Conservation (phyloP, 2,888 invertebrate species). For the Drosophila meridionalis region DNA sequence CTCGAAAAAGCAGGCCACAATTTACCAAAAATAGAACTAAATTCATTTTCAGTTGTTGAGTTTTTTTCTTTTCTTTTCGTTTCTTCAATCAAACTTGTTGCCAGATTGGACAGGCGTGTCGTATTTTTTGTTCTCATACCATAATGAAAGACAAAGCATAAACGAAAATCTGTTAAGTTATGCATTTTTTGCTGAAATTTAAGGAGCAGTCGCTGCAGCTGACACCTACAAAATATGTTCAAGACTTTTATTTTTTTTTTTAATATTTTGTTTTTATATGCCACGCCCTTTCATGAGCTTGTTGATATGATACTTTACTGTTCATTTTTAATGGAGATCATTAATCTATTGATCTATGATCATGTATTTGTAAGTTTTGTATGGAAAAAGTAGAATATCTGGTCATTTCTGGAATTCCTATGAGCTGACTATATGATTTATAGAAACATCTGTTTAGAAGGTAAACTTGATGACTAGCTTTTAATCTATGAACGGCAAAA, state of each 20-base stretch:
- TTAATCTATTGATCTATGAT: background rate
- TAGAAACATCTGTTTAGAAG: background rate
- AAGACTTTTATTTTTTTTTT: no score
- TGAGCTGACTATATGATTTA: background rate
- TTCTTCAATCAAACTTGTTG: background rate
- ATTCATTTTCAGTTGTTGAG: slow-evolving; percentile 30
- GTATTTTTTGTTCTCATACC: slow-evolving; percentile 20
- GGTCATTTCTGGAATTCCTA: background rate
- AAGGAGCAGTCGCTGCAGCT: slow-evolving; percentile 40
- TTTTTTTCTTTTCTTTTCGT: slow-evolving; percentile 4
- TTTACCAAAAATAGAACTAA: slow-evolving; percentile 58
- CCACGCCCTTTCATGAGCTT: background rate
- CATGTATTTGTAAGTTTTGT: background rate
- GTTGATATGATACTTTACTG: background rate
- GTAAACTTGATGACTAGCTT: background rate
- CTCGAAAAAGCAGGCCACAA: slow-evolving; percentile 56
- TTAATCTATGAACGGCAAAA: background rate
- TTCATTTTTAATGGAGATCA: background rate
- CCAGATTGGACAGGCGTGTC: slow-evolving; percentile 42
- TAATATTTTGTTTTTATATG: background rate
- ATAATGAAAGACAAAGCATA: slow-evolving; percentile 5
- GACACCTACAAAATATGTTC: slow-evolving; percentile 6
- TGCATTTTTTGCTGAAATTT: slow-evolving; percentile 42
- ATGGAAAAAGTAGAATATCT: background rate
- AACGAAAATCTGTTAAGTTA: slow-evolving; percentile 23